Evolutionary conservation across 2,797 vertebrate genomes (phyloP), one percentile per base, ranked within the genome.

Genomic region (Selene dorsalis): DNA sequence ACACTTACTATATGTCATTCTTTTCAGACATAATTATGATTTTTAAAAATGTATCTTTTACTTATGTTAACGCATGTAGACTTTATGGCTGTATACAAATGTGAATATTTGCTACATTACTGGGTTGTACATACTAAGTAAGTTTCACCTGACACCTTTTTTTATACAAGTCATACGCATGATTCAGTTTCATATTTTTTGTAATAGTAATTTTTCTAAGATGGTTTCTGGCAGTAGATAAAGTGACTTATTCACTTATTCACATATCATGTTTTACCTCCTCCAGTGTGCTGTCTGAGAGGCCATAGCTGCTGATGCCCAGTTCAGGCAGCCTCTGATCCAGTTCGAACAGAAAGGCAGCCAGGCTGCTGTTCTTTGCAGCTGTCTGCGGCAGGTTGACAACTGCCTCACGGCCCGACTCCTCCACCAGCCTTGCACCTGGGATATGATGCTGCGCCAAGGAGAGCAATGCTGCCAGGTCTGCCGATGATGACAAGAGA

Each of bases 251-350:
- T 45, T 43, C 48, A 30, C 32, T 18, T 11, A 69, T 76, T 14
- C 2, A 38, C 32, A 35, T 35, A 8, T 71, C 10, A 48, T 30
- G 3, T 39, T 77, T 74, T 73, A 97, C 97, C 96, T 99, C 97
- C 80, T 98, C 96, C 38, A 98, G 93, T 2, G 95, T 96, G 86
- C 96, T 97, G 89, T 98, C 95, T 0, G 97, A 97, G 73, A 98
- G 93, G 30, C 96, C 96, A 0, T 97, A 98, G 93, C 96, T 93
- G n/a, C 92, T 88, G 70, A 97, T 82, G 50, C 95, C 95, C 75
- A 98, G 80, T 1, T 96, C 95, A 0, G 38, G 65, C 82, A 96
- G 92, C 38, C n/a, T 93, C 2, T 67, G 55, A 0, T 98, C 97
- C 86, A 98, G 92, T 71, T 96, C 94, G 0, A 14, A 80, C 84